A percentile compares a stretch with the other conserved stretches of the same genome.
Conservation (phyloP, 2,113 vertebrate genomes). For the Clupea harengus region DNA sequence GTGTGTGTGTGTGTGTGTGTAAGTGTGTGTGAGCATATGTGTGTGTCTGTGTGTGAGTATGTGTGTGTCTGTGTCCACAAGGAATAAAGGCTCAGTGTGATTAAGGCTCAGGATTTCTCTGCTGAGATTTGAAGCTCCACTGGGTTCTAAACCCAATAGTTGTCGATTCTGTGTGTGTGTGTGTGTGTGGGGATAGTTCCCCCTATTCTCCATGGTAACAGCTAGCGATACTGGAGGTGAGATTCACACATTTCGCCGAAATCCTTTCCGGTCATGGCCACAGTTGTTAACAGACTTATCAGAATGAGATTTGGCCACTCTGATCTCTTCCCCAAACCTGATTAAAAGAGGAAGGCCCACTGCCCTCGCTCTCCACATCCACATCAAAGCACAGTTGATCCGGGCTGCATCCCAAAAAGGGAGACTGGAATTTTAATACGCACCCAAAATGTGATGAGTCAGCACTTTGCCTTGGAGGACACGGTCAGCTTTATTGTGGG, state of each 20-base stretch:
- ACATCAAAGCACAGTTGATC: not conserved
- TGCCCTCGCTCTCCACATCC: not conserved
- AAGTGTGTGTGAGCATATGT: not conserved
- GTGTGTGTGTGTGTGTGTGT: not conserved
- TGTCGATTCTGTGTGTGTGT: not conserved
- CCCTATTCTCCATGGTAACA: conserved; percentile 18
- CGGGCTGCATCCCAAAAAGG: not conserved
- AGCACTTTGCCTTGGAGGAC: not conserved
- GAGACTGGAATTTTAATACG: not conserved
- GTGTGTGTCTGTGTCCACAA: not conserved
- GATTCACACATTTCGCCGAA: conserved; percentile 37
- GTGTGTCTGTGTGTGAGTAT: conserved; percentile 8
- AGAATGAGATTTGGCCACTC: conserved; percentile 65
- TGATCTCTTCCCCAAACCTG: conserved; percentile 53
- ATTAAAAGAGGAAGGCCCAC: conserved; percentile 46
- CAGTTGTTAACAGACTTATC: conserved; percentile 63
- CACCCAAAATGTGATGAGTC: not conserved
- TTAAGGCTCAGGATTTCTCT: conserved; percentile 41
- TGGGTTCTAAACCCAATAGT: conserved; percentile 27
- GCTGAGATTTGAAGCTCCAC: conserved; percentile 30
- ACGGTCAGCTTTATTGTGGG: not conserved
- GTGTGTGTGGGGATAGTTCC: conserved; percentile 4
- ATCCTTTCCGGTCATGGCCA: conserved; percentile 53
- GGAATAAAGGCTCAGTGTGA: conserved; percentile 39
- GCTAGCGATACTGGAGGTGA: conserved; percentile 27